phyloP scores from a whole-genome alignment of 2,888 invertebrate species.

The Allygus modestus region DNA sequence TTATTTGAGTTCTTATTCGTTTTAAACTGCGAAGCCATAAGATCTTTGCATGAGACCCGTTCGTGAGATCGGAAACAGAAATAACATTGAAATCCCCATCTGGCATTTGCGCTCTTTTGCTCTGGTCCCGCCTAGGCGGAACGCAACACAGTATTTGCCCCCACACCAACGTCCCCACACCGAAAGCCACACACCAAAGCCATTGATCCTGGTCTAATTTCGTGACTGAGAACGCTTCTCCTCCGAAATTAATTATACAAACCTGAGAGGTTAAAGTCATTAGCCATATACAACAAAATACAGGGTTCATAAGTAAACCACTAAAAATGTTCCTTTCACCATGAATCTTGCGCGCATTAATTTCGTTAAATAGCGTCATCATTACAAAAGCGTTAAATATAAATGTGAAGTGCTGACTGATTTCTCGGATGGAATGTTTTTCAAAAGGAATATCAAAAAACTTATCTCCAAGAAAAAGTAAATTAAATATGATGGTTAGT shows the following conservation, averaged over 20 bases:
- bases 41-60: slow-evolving; percentile 74
- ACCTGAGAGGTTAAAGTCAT: slow-evolving; percentile 78
- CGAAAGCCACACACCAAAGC: slow-evolving; percentile 80
- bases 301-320: slow-evolving; percentile 78
- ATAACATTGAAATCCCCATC: slow-evolving; percentile 15
- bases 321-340: slow-evolving; percentile 81
- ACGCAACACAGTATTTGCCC: slow-evolving; percentile 79
- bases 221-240: slow-evolving; percentile 77
- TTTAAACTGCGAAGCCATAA: slow-evolving; percentile 82
- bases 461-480: slow-evolving; percentile 77
- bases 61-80: slow-evolving; percentile 73
- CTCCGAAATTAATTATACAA: slow-evolving; percentile 79
- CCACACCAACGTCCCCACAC: slow-evolving; percentile 78
- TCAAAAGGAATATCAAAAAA: slow-evolving; percentile 77
- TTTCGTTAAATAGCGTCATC: slow-evolving; percentile 83
- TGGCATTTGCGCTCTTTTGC: neutral
- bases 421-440: slow-evolving; percentile 64
- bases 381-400: slow-evolving; percentile 82
- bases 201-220: slow-evolving; percentile 78
- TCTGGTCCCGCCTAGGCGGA: slow-evolving; percentile 76
- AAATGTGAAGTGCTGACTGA: slow-evolving; percentile 79
- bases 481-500: slow-evolving; percentile 76
- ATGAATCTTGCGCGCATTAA: slow-evolving; percentile 82
- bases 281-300: slow-evolving; percentile 80
- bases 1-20: slow-evolving; percentile 78